Evolutionary conservation across 2,113 vertebrate genomes (phyloP).

Genomic region (Epinephelus cyanopodus): DNA sequence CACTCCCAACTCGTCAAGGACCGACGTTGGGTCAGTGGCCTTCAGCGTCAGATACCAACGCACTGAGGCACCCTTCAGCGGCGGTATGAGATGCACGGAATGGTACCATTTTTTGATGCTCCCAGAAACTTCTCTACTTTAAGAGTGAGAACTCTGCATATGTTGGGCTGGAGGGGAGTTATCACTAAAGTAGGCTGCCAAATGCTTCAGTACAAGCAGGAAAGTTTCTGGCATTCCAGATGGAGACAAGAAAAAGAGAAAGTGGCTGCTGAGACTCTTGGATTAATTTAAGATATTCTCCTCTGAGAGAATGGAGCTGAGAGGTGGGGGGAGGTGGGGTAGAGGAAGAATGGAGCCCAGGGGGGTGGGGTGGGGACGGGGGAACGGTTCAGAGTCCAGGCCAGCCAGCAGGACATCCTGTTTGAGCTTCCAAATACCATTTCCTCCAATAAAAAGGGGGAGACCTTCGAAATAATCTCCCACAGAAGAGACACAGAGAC

Average conservation of each 20-base stretch:
- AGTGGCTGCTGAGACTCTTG: slow-evolving; percentile 73
- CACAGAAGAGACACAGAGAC: slow-evolving; percentile 84
- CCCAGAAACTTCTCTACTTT: no score
- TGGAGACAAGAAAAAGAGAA: slow-evolving; percentile 48
- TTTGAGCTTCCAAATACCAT: slow-evolving; percentile 88
- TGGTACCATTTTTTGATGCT: no score
- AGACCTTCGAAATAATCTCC: slow-evolving; percentile 82
- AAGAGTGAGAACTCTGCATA: no score
- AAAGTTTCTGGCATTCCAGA: slow-evolving; percentile 52
- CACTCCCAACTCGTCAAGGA: no score
- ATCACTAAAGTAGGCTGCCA: background rate
- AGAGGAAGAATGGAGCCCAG: slow-evolving; percentile 35
- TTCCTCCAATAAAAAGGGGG: slow-evolving; percentile 84
- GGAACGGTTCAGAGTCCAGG: slow-evolving; percentile 77
- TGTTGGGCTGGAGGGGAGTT: no score
- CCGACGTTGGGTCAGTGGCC: no score
- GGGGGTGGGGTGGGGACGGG: slow-evolving; percentile 15
- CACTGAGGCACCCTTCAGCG: no score
- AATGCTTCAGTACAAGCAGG: background rate
- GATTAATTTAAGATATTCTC: slow-evolving; percentile 86
- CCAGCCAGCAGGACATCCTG: slow-evolving; percentile 88
- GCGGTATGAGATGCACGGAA: no score
- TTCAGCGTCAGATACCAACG: no score
- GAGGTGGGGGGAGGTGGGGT: background rate
- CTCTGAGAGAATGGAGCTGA: slow-evolving; percentile 46